Evolutionary conservation across 1,140 invertebrate species (phyloP), one percentile per base, ranked within the genome.

Genomic region (Temnothorax longispinosus): DNA sequence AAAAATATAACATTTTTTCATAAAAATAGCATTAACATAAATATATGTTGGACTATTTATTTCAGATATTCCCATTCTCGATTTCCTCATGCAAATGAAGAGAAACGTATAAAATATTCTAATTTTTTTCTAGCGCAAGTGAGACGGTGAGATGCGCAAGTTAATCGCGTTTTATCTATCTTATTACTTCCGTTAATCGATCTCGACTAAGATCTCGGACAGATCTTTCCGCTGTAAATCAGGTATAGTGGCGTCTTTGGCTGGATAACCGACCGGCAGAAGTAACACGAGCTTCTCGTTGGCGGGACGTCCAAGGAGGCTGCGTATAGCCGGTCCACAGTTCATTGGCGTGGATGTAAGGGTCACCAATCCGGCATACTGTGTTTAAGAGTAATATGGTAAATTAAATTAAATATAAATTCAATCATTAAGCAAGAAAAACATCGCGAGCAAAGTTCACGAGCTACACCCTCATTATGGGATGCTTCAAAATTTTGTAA

Each of bases 331-430:
- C 4, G 97, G 96, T 1, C 98, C 98, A 94, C 98, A 98, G 93
- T 99, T 99, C 13, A 99, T 93, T 0, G 98, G 98, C 6, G 98
- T 99, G 3, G 98, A 98, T 0, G 98, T 98, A 27, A 99, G 95
- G 0, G 98, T 97, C 11, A 97, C 97, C 32, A 99, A 94, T 10
- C 98, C 98, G 74, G 98, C 97, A 92, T 97, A 97, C 97, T 98
- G 69, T 76, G 64, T 90, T 77, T 84, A 78, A 58, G 67, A 52
- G 56, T 94, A 56, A 96, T 95, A 86, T 74, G 67, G 74, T 86
- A 47, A 87, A 86, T 50, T 56, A 18, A 64, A 72, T 72, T 82
- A 82, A 52, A 69, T 65, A 44, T 89, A 72, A 44, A 76, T 15
- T n/a, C 50, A 47, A 74, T 54, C 27, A 54, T 74, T 67, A 84